Conservation (phyloP, 2,888 invertebrate species). For the Aethes cnicana region DNA sequence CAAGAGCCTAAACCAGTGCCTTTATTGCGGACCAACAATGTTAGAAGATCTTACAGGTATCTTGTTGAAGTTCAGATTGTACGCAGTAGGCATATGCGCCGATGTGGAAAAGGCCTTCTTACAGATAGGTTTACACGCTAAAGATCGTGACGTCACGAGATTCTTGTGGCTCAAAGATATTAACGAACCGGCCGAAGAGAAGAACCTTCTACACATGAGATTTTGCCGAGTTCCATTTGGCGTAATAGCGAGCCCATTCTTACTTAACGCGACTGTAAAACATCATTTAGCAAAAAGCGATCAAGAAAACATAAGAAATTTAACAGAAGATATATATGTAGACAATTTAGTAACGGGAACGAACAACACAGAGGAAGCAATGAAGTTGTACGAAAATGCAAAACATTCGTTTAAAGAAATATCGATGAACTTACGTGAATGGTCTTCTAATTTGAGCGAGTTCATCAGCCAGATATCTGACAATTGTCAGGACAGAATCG, state of each 20-base stretch:
- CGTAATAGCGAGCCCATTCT: background rate
- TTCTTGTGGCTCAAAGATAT: background rate
- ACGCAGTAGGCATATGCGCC: background rate
- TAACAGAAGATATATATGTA: background rate
- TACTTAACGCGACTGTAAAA: background rate
- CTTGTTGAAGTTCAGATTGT: background rate
- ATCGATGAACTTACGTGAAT: background rate
- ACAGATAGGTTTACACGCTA: background rate
- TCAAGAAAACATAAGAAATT: too few relatives aligned
- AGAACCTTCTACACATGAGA: background rate
- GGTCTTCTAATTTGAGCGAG: background rate
- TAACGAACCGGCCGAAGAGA: background rate
- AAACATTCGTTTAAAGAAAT: background rate
- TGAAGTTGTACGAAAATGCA: background rate
- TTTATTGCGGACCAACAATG: slow-evolving; percentile 7
- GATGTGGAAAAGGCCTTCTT: too few relatives aligned
- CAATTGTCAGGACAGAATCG: background rate
- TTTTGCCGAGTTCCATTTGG: background rate
- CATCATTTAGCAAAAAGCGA: too few relatives aligned
- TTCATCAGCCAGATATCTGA: background rate
- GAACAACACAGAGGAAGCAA: background rate
- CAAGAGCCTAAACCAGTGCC: slow-evolving; percentile 13
- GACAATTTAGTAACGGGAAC: background rate
- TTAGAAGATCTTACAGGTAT: background rate
- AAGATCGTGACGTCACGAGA: background rate